Evolutionary conservation across 2,888 invertebrate species (phyloP).

Genomic region (Linnaemya tessellans): DNA sequence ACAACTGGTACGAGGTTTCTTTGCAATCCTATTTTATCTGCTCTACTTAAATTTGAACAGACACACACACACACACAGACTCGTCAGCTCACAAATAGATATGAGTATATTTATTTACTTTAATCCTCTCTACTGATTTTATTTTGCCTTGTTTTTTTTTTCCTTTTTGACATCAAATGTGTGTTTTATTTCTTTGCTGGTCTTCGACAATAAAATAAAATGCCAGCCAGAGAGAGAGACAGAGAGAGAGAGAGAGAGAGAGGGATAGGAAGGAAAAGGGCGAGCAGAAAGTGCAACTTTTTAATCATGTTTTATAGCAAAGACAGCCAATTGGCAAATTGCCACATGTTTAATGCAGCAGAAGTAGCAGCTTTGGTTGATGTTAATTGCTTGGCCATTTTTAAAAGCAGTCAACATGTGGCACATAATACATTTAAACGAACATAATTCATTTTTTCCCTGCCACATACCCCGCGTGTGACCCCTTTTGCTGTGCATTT

Average conservation of each 20-base stretch:
- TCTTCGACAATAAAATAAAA: slow-evolving; percentile 17
- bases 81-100: slow-evolving; percentile 2
- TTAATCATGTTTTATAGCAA: slow-evolving; percentile 59
- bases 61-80: slow-evolving; percentile 1
- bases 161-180: background rate
- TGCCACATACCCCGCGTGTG: background rate
- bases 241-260: background rate
- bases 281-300: slow-evolving; percentile 5
- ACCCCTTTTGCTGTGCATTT: background rate
- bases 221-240: too few relatives aligned
- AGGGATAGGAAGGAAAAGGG: background rate
- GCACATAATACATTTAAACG: slow-evolving; percentile 66
- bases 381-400: slow-evolving; percentile 71
- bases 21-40: slow-evolving; percentile 18
- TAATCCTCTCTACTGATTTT: slow-evolving; percentile 34
- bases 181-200: slow-evolving; percentile 24
- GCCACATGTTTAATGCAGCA: slow-evolving; percentile 71
- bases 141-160: background rate
- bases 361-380: slow-evolving; percentile 61
- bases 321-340: slow-evolving; percentile 70
- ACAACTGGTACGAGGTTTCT: slow-evolving; percentile 6
- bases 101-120: slow-evolving; percentile 39
- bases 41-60: slow-evolving; percentile 15
- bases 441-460: slow-evolving; percentile 45
- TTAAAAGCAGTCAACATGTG: slow-evolving; percentile 69